Conservation (phyloP, 2,888 invertebrate species). For the Acronicta alni region DNA sequence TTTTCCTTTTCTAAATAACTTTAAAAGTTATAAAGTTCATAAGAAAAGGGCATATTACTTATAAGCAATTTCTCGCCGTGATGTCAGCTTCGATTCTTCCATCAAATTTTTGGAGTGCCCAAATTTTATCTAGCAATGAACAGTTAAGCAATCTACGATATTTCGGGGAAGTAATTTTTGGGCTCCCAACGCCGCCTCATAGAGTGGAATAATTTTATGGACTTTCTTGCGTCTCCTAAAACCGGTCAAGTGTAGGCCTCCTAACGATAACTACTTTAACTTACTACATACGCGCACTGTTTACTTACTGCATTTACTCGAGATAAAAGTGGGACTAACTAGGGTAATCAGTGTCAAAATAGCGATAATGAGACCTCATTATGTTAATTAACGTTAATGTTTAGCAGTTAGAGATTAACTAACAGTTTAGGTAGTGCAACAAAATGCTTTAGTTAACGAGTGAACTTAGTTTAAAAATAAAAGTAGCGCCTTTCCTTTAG, state of each 20-base stretch:
- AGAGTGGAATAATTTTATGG: constrained; percentile 6
- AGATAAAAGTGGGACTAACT: constrained; percentile 33
- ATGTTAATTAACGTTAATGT: constrained; percentile 32
- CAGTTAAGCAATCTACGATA: background rate
- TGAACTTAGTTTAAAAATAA: constrained; percentile 3
- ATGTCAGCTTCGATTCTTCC: too few relatives aligned
- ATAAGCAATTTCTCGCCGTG: too few relatives aligned
- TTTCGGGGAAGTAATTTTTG: constrained; percentile 2
- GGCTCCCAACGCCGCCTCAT: constrained; percentile 2
- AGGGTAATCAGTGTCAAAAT: constrained; percentile 22
- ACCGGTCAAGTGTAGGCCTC: constrained; percentile 19
- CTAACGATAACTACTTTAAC: constrained; percentile 23
- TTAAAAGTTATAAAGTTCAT: too few relatives aligned
- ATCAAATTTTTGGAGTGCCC: too few relatives aligned
- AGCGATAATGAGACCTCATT: constrained; percentile 24
- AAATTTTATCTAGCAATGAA: too few relatives aligned
- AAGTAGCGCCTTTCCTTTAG: background rate
- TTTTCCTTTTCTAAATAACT: too few relatives aligned
- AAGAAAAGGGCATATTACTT: too few relatives aligned
- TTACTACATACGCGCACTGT: constrained; percentile 16
- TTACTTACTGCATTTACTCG: constrained; percentile 28
- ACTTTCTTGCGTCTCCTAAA: constrained; percentile 17
- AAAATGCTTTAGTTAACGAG: constrained; percentile 9
- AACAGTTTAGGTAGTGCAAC: background rate
- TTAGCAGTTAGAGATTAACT: constrained; percentile 12